phyloP scores from a whole-genome alignment of 64 coral and sea anemone species.

The Montipora cactus region DNA sequence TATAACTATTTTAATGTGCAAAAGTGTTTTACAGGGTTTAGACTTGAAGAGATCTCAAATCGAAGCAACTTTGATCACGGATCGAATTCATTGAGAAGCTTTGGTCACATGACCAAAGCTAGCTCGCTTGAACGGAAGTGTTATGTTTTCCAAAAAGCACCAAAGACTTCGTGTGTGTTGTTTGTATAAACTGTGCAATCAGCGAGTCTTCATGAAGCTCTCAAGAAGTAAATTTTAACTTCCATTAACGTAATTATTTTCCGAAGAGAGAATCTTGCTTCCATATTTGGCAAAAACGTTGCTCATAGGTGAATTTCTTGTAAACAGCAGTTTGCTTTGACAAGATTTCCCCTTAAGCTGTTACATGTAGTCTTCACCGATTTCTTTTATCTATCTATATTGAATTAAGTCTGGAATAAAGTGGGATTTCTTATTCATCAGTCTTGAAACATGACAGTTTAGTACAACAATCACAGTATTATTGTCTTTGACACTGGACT shows the following conservation, averaged over 20 bases:
- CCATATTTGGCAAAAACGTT: constrained; percentile 37
- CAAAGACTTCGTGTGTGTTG: background rate
- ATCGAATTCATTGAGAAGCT: background rate
- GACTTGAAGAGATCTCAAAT: no score
- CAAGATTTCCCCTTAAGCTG: background rate
- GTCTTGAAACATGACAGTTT: no score
- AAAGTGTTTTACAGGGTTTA: no score
- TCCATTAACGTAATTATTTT: constrained; percentile 41
- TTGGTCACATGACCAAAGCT: background rate
- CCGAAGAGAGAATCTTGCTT: constrained; percentile 25
- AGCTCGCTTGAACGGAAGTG: background rate
- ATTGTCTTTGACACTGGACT: no score
- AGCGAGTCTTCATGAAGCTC: background rate
- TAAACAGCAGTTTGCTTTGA: constrained; percentile 8
- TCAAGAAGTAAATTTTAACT: background rate
- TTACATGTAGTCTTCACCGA: background rate
- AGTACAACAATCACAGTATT: no score
- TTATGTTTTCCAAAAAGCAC: constrained; percentile 3
- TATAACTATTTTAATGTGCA: no score
- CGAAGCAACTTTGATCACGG: background rate
- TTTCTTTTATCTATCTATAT: background rate
- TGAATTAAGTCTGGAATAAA: background rate
- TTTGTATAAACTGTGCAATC: constrained; percentile 35
- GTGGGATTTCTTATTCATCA: background rate
- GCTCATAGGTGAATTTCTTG: constrained; percentile 18